Conservation (phyloP, 2,888 invertebrate species). For the Anorthoa munda region DNA sequence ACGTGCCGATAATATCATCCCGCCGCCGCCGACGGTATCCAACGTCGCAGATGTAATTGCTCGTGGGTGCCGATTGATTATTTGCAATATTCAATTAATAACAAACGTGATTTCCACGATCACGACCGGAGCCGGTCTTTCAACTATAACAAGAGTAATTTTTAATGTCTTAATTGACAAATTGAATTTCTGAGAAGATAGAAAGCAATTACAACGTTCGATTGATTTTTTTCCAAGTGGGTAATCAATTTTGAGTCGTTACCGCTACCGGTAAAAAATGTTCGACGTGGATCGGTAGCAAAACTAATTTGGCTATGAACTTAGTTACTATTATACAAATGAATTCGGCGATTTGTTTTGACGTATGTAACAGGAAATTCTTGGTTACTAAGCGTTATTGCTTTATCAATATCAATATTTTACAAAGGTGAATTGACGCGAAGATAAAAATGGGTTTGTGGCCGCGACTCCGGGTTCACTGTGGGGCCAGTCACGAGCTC, state of each 20-base stretch:
- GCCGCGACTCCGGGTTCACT: conserved; percentile 77
- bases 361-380: conserved; percentile 82
- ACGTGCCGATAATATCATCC: conserved; percentile 83
- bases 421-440: conserved; percentile 80
- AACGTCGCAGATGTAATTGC: conserved; percentile 78
- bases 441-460: conserved; percentile 80
- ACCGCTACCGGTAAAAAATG: conserved; percentile 74
- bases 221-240: conserved; percentile 72
- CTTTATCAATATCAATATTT: conserved; percentile 85
- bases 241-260: conserved; percentile 72
- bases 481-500: conserved; percentile 85
- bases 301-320: conserved; percentile 64
- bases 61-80: conserved; percentile 84
- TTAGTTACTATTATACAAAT: conserved; percentile 64
- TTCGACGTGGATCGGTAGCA: conserved; percentile 68
- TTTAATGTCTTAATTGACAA: conserved; percentile 83
- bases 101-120: conserved; percentile 81
- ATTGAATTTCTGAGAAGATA: conserved; percentile 76
- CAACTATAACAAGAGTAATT: conserved; percentile 73
- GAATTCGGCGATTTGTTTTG: conserved; percentile 66
- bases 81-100: conserved; percentile 86
- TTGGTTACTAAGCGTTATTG: conserved; percentile 75
- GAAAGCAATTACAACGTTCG: conserved; percentile 74
- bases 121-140: conserved; percentile 75
- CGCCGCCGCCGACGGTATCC: conserved; percentile 74